Conservation (phyloP, 2,888 invertebrate species). For the Epirrhoe tristata region DNA sequence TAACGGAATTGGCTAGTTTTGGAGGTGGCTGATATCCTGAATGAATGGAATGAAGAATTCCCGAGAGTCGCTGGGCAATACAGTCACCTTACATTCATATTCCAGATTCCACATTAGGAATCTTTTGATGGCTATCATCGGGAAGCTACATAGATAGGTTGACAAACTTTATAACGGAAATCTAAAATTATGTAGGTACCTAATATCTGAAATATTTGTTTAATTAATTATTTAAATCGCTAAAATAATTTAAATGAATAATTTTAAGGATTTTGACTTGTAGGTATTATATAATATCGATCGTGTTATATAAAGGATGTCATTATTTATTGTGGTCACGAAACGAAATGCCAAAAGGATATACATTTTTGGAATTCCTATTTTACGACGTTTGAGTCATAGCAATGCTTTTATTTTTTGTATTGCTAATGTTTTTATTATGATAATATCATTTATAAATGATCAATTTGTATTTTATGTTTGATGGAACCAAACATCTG, state of each 20-base stretch:
- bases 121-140: no score
- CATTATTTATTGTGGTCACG: conserved; percentile 2
- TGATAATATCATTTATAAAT: background rate
- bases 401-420: conserved; percentile 1
- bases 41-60: no score
- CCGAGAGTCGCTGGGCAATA: no score
- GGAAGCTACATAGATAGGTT: no score
- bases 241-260: conserved; percentile 14
- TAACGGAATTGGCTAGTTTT: no score
- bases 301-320: conserved; percentile 18
- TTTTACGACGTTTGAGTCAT: background rate
- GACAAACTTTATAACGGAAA: no score
- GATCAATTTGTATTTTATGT: background rate
- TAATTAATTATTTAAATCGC: background rate
- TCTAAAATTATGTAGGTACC: background rate
- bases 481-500: background rate
- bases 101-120: no score
- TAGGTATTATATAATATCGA: background rate
- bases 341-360: conserved; percentile 33
- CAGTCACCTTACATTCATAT: no score
- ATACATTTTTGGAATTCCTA: conserved; percentile 18
- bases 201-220: background rate
- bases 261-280: conserved; percentile 24
- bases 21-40: no score
- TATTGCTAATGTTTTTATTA: background rate